Evolutionary conservation across 53 echinoderm and acorn worm species (phyloP), one percentile per base, ranked within the genome.

Genomic region (Echinarachnius parma): DNA sequence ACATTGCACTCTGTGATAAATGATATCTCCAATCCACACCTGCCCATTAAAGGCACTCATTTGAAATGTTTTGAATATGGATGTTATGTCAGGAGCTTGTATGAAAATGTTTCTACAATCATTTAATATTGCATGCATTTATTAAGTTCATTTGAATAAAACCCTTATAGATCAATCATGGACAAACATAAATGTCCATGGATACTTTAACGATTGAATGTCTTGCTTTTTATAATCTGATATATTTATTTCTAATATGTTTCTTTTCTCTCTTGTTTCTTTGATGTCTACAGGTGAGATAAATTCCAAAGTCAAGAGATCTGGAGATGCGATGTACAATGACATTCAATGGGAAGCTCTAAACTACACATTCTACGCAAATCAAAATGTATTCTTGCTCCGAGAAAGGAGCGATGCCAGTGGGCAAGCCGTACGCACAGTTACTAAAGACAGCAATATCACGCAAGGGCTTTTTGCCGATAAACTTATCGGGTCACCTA

Each of bases 311-410:
- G 34, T 36, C 35, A 56, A 35, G 16, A 72, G 42, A 25, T 37
- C 36, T 56, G 32, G 57, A 15, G 74, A 72, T 22, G 74, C 74
- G 21, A 56, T 42, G 25, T 34, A 36, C 5, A 42, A 56, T 26
- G 55, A 72, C 31, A 27, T 56, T 5, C 56, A 56, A 1, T 72
- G 74, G 74, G 74, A 28, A 3, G 57, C 74, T 9, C 27, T 72
- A 35, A 56, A 72, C 57, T 72, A 72, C 74, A 56, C 74, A 56
- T 72, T 72, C 58, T 56, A 56, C 57, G 27, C 74, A 54, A 72
- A 72, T 36, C 74, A 24, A 35, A 42, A 72, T 72, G 74, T 72
- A 28, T 72, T 72, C 39, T 56, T 72, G 56, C 45, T 72, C 36
- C 31, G 37, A 69, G 52, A 69, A 31, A 54, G 29, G 8, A 54